Base-by-base conservation (phyloP, 2,113 vertebrate genomes). In the Brachyhypopomus occidentalis region DNA sequence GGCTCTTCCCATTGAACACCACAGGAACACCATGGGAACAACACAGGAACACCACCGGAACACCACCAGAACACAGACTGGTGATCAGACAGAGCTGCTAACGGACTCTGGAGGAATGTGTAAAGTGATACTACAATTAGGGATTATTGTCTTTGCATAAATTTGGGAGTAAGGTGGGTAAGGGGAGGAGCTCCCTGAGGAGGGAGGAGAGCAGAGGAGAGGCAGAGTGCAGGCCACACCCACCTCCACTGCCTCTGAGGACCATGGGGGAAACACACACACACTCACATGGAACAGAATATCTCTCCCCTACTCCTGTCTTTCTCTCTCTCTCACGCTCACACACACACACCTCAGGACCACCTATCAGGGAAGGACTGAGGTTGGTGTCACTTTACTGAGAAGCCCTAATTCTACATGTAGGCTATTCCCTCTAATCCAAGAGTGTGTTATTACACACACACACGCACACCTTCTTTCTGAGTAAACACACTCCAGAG, bases 101-200 rank as follows among this genome's bases (percentile, higher is more conserved):
- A 93, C 92, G 90, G 89, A 88, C 88, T 92, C 90, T 84, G 85
- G 89, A 90, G 87, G 90, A 93, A 92, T 91, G 90, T 89, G 63
- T 91, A 93, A 94, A 79, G 80, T 67, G 90, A 94, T 91, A 87
- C 90, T 84, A 89, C 92, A 93, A 93, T 94, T 93, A 93, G 90
- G 88, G 87, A 91, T 91, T 93, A 91, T 94, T 92, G 91, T 91
- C 90, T 93, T 92, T 93, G 91, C 90, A 93, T 93, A 90, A 91
- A 92, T 93, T 90, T 90, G 78, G 83, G 64, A 25, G 85, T 84
- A 88, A 86, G 67, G 77, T 80, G 75, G 69, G 72, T 25, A 34
- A 81, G 72, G 72, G 76, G 78, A 23, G 72, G 79, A n/a, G n/a
- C n/a, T 91, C 91, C 90, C 88, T 41, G 70, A 87, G 87, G 91